Base-by-base conservation (phyloP, 1,140 invertebrate species). In the Zaprionus nigranus region DNA sequence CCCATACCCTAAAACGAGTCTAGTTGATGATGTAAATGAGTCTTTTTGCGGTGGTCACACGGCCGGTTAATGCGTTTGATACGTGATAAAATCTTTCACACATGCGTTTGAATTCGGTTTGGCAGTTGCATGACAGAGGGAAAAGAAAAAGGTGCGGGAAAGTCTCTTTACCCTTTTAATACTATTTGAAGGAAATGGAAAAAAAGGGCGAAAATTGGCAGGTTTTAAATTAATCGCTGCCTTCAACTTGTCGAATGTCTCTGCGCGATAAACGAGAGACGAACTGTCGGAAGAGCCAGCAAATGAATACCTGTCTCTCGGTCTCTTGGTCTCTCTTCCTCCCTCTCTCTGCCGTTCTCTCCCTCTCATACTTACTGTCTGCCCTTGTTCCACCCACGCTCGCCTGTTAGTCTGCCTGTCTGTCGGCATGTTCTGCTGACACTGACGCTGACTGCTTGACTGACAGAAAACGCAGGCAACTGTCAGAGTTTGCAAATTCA, bases 401-500 rank as follows among this genome's bases (percentile, higher is more conserved):
- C 5, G 38, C 38, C 38, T 38, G 36, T 38, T 38, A 38, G 43
- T 60, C 59, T 46, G 34, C 17, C 43, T 49, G 40, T 22, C 46
- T 60, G 62, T 67, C 56, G 60, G 74, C 38, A 54, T 53, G 54
- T 77, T 54, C 34, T 60, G 70, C 40, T 83, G 81, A 79, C 79
- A 82, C 68, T 82, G 81, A 82, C 81, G 77, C 66, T 79, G 80
- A 78, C 75, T 82, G 70, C 75, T 60, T 83, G 81, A 84, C 81
- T 84, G 81, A 84, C 81, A 76, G 67, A 80, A 68, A 83, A 80
- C 75, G 81, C 81, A 78, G 80, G 78, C 81, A 84, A 80, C 81
- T 84, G 82, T 80, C 81, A 83, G 73, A 79, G 68, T 78, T 84
- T 83, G 77, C 78, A 84, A 83, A 84, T 84, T 83, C 82, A 84